A percentile compares a stretch with the other conserved stretches of the same genome.
Evolutionary conservation across 2,888 invertebrate genomes (phyloP).

Genomic region (Luffia ferchaultella): DNA sequence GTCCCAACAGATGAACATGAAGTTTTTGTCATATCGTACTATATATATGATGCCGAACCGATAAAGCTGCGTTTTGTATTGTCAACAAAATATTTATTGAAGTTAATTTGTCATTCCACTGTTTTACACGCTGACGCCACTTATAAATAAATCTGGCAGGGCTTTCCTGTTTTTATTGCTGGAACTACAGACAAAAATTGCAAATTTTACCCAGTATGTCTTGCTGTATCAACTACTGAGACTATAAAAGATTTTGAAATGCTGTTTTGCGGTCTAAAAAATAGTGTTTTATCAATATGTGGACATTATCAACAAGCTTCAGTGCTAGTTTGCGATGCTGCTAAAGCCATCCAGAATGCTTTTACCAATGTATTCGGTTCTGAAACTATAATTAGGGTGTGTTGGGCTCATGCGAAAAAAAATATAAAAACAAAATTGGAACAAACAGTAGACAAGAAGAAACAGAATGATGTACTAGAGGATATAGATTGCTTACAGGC

Average conservation of each 20-base stretch:
- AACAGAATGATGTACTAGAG: constrained; percentile 4
- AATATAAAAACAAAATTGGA: constrained; percentile 6
- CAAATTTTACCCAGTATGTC: constrained; percentile 7
- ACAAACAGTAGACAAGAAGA: constrained; percentile 1
- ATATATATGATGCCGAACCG: neutral
- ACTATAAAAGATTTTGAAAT: constrained; percentile 1
- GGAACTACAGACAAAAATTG: constrained; percentile 9
- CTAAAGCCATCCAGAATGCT: constrained; percentile 14
- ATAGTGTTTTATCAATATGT: neutral
- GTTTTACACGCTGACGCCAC: constrained; percentile 8
- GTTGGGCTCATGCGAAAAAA: constrained; percentile 12
- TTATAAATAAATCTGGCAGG: constrained; percentile 10
- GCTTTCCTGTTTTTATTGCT: constrained; percentile 6
- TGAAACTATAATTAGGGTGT: constrained; percentile 7
- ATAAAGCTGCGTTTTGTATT: neutral
- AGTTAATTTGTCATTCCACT: neutral
- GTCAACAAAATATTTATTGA: neutral
- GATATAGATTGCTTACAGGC: constrained; percentile 4
- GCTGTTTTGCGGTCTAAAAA: neutral
- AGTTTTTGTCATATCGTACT: neutral
- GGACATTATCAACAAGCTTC: neutral
- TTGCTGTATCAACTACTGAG: neutral
- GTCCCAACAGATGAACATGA: neutral
- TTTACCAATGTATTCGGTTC: constrained; percentile 12
- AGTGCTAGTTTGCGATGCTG: constrained; percentile 10